Evolutionary conservation across 2,113 vertebrate species (phyloP).

Genomic region (Myotis davidii): DNA sequence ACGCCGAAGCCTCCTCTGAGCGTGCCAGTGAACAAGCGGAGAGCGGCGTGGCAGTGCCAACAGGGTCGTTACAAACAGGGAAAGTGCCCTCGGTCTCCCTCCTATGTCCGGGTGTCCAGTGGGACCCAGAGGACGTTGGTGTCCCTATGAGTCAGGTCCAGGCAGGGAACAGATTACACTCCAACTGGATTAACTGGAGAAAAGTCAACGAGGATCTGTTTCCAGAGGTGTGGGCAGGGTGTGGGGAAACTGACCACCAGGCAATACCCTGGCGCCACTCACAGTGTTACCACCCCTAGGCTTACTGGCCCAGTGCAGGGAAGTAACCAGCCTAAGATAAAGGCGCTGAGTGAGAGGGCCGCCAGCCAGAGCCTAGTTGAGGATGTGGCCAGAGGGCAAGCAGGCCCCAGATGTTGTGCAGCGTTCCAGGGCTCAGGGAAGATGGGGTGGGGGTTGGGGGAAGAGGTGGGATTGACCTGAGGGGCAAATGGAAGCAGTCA

Average conservation of each 20-base stretch:
- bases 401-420: too few species aligned
- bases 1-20: background rate
- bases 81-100: background rate
- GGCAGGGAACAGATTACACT: background rate
- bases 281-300: background rate
- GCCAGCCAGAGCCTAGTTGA: background rate
- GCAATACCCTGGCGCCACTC: background rate
- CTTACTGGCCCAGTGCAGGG: background rate
- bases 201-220: background rate
- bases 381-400: too few species aligned
- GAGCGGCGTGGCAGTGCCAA: background rate
- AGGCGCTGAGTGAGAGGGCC: accelerated
- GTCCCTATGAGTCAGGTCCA: background rate
- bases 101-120: background rate
- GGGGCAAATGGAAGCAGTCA: background rate
- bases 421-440: background rate
- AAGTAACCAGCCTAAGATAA: background rate
- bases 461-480: background rate
- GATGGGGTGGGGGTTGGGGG: too few species aligned
- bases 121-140: background rate
- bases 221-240: background rate
- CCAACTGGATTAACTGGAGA: background rate
- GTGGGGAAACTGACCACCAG: background rate
- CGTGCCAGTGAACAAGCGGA: background rate
- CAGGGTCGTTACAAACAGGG: background rate